These are phyloP conservation scores for Bombus confusus DNA, from an alignment of 1,140 invertebrate genomes.

Conservation along the genomic window DNA sequence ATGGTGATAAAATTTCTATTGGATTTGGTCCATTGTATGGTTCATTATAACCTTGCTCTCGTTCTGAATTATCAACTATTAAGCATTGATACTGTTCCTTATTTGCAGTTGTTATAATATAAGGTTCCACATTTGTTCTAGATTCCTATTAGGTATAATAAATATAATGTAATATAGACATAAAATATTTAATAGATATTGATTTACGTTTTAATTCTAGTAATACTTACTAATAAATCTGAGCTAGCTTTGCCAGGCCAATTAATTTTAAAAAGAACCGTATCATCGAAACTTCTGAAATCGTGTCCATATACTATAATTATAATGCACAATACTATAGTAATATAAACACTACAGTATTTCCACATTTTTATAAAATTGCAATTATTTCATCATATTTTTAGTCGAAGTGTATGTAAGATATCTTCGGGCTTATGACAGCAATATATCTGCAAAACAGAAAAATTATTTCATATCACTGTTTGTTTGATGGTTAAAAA, in stretches of 20 bases:
- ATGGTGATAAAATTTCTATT: conserved; percentile 88
- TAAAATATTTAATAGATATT: not conserved
- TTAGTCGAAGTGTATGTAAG: not conserved
- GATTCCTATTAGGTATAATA: conserved; percentile 76
- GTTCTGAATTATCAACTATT: conserved; percentile 86
- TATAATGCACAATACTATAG: conserved; percentile 44
- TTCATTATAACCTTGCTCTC: conserved; percentile 83
- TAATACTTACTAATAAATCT: conserved; percentile 80
- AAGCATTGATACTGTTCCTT: conserved; percentile 90
- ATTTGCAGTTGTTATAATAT: conserved; percentile 85
- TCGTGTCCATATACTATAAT: conserved; percentile 79
- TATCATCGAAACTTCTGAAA: conserved; percentile 91
- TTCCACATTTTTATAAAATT: conserved; percentile 61
- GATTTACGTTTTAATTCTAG: not conserved
- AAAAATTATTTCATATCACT: not conserved
- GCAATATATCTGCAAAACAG: not conserved
- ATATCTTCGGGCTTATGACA: not conserved
- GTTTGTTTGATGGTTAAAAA: not conserved
- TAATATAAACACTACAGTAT: conserved; percentile 43
- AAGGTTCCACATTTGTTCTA: conserved; percentile 81
- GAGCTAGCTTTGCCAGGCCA: conserved; percentile 87
- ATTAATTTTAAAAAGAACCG: conserved; percentile 90
- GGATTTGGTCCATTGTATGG: conserved; percentile 88
- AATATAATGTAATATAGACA: not conserved
- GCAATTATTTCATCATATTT: conserved; percentile 56